Evolutionary conservation across 2,888 invertebrate species (phyloP), one percentile per base, ranked within the genome.

Genomic region (Oxyteleia sp.): DNA sequence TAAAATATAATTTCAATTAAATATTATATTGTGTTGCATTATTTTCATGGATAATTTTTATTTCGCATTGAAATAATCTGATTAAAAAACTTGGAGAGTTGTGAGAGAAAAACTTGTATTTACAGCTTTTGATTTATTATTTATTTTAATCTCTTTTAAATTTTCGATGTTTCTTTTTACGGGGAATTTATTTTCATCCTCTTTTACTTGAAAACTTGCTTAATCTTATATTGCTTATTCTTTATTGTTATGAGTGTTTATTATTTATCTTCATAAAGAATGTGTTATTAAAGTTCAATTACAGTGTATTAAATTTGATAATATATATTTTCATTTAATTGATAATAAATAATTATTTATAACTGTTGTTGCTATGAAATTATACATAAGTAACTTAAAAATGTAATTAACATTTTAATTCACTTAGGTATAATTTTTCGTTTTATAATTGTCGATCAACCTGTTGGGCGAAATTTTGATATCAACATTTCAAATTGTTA

Each of bases 61-160:
- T 11, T 38, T 3, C n/a, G n/a, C n/a, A 4, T 38, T 38, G 11
- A 38, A 38, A 38, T 38, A 38, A 38, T 38, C 38, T 38, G n/a
- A 38, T 38, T 38, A 23, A 38, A 38, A 38, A n/a, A 38, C 38
- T 38, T 38, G 11, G n/a, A 38, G 38, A 2, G n/a, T n/a, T 38
- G n/a, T n/a, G 38, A 38, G n/a, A 1, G 32, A 32, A 32, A 32
- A 32, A 7, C 32, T 32, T 38, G 38, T n/a, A 38, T 38, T 38
- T 38, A n/a, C 11, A 38, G n/a, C 38, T 38, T 38, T 11, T 38
- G 38, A 38, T 38, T 38, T 38, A 38, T 38, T n/a, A 38, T 38
- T 38, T 38, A 38, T 4, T n/a, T 38, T 38, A 38, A 38, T 38
- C 38, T 38, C n/a, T 38, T 38, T n/a, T 38, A 2, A 38, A 38